These are phyloP conservation scores for Maniola hyperantus DNA, from an alignment of 2,888 invertebrate species.

Conservation along the genomic window DNA sequence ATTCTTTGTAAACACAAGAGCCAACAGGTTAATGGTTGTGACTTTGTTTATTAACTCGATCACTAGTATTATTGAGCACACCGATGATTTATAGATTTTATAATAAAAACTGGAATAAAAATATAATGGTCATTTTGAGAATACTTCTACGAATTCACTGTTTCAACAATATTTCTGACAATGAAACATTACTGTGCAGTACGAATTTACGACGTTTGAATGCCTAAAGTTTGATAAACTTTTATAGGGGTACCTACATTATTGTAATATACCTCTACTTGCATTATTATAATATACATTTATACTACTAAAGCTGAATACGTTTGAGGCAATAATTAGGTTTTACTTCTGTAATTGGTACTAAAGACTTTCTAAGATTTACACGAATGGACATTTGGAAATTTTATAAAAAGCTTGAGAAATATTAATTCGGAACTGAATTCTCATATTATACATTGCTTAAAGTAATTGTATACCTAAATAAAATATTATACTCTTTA, in stretches of 20 bases:
- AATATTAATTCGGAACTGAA: slow-evolving; percentile 47
- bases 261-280: slow-evolving; percentile 11
- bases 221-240: slow-evolving; percentile 24
- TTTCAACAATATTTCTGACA: slow-evolving; percentile 21
- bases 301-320: slow-evolving; percentile 27
- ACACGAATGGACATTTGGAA: slow-evolving; percentile 46
- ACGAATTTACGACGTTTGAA: slow-evolving; percentile 21
- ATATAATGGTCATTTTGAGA: background rate
- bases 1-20: slow-evolving; percentile 24
- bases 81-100: slow-evolving; percentile 23
- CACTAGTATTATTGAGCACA: slow-evolving; percentile 28
- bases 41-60: slow-evolving; percentile 39
- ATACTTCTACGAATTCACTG: slow-evolving; percentile 2
- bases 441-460: slow-evolving; percentile 46
- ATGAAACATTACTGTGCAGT: slow-evolving; percentile 13
- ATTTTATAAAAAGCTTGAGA: slow-evolving; percentile 63
- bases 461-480: slow-evolving; percentile 52
- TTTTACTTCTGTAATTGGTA: slow-evolving; percentile 54
- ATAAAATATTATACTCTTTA: slow-evolving; percentile 37
- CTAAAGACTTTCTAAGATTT: slow-evolving; percentile 56
- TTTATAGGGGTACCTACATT: slow-evolving; percentile 22
- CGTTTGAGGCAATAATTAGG: slow-evolving; percentile 69
- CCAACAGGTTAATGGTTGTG: slow-evolving; percentile 44
- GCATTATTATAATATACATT: slow-evolving; percentile 22
- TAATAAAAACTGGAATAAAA: slow-evolving; percentile 7